Percentiles rank a stretch among this genome's conserved stretches.
phyloP scores from a whole-genome alignment of 2,888 invertebrate genomes.

The Branchipolynoe longqiensis region DNA sequence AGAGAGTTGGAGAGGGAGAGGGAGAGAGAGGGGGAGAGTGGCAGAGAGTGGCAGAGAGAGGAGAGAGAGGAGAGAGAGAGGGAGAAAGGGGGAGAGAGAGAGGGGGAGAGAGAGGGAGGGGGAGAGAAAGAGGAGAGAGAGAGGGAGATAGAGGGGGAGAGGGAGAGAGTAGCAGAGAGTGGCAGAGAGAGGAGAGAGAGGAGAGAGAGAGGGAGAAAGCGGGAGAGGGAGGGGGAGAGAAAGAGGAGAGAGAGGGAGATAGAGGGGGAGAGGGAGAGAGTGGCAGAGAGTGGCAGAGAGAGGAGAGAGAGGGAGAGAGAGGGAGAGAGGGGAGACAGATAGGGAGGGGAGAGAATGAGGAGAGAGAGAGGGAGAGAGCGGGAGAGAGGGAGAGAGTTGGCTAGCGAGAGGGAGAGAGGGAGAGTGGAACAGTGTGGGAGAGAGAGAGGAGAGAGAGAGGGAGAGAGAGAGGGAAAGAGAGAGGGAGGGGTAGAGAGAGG shows the following conservation, averaged over 20 bases:
- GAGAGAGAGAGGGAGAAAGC: not conserved
- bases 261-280: not conserved
- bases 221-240: constrained; percentile 7
- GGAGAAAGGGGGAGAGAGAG: not conserved
- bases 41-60: too few species aligned
- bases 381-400: not conserved
- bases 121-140: not conserved
- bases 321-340: not conserved
- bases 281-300: not conserved
- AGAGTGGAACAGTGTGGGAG: constrained; percentile 3
- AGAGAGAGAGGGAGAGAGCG: not conserved
- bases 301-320: not conserved
- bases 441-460: constrained; percentile 14
- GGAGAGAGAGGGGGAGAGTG: constrained; percentile 16
- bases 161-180: not conserved
- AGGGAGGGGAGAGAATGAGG: not conserved
- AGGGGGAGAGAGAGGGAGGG: not conserved
- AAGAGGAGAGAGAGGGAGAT: not conserved
- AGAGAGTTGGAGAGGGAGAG: not conserved
- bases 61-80: constrained; percentile 16
- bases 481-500: too few species aligned
- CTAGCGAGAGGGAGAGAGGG: not conserved
- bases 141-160: not conserved
- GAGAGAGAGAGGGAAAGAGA: not conserved
- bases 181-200: not conserved